Base-by-base conservation (phyloP, 2,888 invertebrate genomes). In the Diadegma fenestrale region DNA sequence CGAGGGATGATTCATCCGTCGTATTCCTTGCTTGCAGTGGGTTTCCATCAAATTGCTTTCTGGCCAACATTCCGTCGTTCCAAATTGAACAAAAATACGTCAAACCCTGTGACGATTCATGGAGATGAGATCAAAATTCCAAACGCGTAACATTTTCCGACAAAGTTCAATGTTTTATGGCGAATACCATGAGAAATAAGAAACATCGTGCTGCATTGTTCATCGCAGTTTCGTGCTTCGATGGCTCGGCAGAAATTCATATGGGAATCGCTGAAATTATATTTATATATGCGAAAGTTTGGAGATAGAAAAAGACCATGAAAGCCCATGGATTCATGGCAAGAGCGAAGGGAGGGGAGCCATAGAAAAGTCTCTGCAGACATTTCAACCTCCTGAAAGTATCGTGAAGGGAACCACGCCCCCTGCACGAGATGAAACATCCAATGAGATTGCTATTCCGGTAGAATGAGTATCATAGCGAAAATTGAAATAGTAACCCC, bases 401-500 rank as follows among this genome's bases (percentile, higher is more conserved):
- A 82, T 45, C 58, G 83, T 78, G 58, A 54, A 37, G 66, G 54
- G 63, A 79, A 82, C 86, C 86, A 86, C 86, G 86, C 86, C 86
- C 76, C 69, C 33, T 26, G 54, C 30, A 30, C 17, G 45, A 73
- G 68, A 64, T 33, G 33, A 7, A 73, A 10, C 80, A 58, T 51
- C 86, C 86, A 86, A 86, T 86, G 86, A 80, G 84, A 69, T 84
- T 80, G 83, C 79, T 51, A 82, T 86, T 76, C 79, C 76, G 77
- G 69, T 48, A 41, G 82, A 72, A 84, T 61, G 76, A 30, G 30
- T 64, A 71, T 63, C 71, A 58, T 51, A 68, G 22, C 66, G 51
- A 86, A 80, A 84, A 84, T 82, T 84, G 84, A 84, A 82, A 86
- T 82, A 82, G 82, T 84, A 82, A 76, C 68, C 86, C 86, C 73